phyloP scores from a whole-genome alignment of 92 coral and sea anemone species.

The Chrysogorgia sp. region DNA sequence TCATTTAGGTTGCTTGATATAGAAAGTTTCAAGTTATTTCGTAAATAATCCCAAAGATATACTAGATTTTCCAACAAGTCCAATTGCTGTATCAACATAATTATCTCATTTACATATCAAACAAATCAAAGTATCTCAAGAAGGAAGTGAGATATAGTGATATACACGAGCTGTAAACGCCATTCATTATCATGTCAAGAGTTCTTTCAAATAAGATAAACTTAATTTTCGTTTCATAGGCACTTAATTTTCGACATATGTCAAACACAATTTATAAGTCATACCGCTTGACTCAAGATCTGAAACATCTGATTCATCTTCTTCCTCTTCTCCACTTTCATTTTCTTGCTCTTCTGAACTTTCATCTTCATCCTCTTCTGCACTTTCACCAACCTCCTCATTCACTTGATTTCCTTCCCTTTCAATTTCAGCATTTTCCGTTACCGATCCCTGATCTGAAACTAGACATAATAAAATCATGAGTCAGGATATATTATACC shows the following conservation, averaged over 20 bases:
- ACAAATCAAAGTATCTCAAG: neutral
- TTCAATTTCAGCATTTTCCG: constrained; percentile 6
- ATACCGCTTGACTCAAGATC: constrained; percentile 59
- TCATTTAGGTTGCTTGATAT: no score
- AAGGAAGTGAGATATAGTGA: neutral
- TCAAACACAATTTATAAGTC: neutral
- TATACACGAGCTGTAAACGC: no score
- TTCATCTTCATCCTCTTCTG: constrained; percentile 47
- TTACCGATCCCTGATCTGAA: constrained; percentile 23
- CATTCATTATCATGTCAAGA: no score
- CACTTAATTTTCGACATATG: neutral
- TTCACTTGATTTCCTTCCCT: constrained; percentile 36
- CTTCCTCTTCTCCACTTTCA: constrained; percentile 45
- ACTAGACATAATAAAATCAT: constrained; percentile 6
- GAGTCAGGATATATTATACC: constrained; percentile 3
- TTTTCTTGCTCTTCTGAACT: constrained; percentile 41
- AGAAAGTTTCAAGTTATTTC: no score
- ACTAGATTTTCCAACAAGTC: no score
- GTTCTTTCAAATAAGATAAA: no score
- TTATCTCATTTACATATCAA: no score
- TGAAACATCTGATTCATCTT: constrained; percentile 36
- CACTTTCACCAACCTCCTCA: constrained; percentile 34
- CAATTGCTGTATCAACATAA: no score
- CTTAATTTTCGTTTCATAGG: no score
- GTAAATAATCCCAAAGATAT: no score